These are phyloP conservation scores for Andinoacara biseriatus DNA, from an alignment of 2,113 vertebrate species.

Conservation along the genomic window DNA sequence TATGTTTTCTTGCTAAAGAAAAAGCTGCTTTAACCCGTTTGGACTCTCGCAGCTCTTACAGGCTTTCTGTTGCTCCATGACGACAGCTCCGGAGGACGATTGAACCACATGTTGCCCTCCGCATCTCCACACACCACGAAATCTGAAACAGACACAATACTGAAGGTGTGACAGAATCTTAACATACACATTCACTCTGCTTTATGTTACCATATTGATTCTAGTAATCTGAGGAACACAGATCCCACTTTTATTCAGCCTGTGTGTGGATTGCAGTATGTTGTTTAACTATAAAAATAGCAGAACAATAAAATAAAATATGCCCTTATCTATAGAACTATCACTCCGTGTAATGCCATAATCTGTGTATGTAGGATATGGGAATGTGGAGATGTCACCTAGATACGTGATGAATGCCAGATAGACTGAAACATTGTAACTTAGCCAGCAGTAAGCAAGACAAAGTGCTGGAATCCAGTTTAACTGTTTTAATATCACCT, in stretches of 20 bases:
- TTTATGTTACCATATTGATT: too few species aligned
- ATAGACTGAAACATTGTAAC: not conserved
- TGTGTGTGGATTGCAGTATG: too few species aligned
- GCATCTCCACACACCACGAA: slow-evolving; percentile 78
- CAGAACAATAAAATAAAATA: too few species aligned
- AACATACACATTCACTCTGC: not conserved
- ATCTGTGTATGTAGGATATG: not conserved
- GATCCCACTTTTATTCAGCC: too few species aligned
- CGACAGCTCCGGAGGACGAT: slow-evolving; percentile 15
- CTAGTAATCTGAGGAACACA: too few species aligned
- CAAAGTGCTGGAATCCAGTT: not conserved
- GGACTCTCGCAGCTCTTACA: slow-evolving; percentile 56
- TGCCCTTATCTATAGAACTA: too few species aligned
- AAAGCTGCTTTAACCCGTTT: too few species aligned
- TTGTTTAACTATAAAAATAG: too few species aligned
- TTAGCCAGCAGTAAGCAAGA: not conserved
- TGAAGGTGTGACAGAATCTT: not conserved
- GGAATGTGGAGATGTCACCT: not conserved
- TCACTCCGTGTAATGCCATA: too few species aligned
- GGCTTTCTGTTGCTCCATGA: slow-evolving; percentile 67
- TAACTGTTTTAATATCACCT: rapidly evolving
- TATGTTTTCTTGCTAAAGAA: too few species aligned
- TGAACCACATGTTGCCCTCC: slow-evolving; percentile 80
- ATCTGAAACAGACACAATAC: slow-evolving; percentile 55
- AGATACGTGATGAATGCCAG: not conserved